These are phyloP conservation scores for Cyrtonyx montezumae DNA, from an alignment of 2,113 vertebrate species.

Conservation along the genomic window DNA sequence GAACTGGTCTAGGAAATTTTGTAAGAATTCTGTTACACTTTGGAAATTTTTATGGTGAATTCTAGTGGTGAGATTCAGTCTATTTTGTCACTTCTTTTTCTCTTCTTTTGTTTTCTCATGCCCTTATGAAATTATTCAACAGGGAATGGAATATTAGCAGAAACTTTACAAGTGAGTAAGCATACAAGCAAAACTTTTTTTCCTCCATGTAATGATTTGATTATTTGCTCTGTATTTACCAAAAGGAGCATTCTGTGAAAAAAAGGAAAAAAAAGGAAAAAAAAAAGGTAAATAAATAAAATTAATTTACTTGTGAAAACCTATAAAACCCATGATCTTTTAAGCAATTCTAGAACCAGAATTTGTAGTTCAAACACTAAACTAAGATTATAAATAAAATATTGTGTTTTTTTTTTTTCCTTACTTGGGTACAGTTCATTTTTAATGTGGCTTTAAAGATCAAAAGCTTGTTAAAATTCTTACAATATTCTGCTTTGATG, in stretches of 20 bases:
- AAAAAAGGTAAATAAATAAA: neutral
- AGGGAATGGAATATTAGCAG: conserved; percentile 89
- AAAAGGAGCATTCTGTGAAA: conserved; percentile 85
- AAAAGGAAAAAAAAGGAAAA: conserved; percentile 78
- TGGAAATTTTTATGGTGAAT: conserved; percentile 88
- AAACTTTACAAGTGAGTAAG: conserved; percentile 87
- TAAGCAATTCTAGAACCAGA: conserved; percentile 92
- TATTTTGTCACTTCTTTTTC: conserved; percentile 79
- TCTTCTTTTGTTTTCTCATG: conserved; percentile 73
- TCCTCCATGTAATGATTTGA: conserved; percentile 91
- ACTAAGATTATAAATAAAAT: conserved; percentile 99
- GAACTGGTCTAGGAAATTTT: conserved; percentile 83
- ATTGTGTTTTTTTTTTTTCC: conserved; percentile 86
- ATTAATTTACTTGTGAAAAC: conserved; percentile 87
- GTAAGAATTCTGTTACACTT: conserved; percentile 83
- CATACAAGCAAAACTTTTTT: conserved; percentile 75
- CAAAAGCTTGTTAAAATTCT: conserved; percentile 43
- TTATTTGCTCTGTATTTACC: conserved; percentile 86
- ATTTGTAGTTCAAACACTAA: conserved; percentile 98
- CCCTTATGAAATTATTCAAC: conserved; percentile 77
- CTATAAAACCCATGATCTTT: conserved; percentile 90
- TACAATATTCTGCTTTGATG: conserved; percentile 8
- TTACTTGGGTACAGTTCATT: conserved; percentile 81
- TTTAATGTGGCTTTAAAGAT: conserved; percentile 71
- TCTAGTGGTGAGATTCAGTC: conserved; percentile 85